phyloP scores from a whole-genome alignment of 2,888 invertebrate genomes.

The Lagria hirta region DNA sequence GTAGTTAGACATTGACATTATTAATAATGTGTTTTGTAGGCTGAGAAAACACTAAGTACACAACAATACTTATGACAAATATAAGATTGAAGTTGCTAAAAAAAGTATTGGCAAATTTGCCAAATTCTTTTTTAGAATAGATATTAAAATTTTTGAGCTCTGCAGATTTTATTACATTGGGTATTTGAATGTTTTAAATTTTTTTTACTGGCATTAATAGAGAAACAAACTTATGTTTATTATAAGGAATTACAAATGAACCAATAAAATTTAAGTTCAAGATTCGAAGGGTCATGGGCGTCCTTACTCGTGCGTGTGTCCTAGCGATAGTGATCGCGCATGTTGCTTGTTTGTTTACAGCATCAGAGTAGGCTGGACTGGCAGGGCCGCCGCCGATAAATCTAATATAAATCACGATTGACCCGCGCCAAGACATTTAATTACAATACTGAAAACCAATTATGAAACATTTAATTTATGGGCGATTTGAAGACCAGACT shows the following conservation, averaged over 20 bases:
- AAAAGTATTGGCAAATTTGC: too few relatives aligned
- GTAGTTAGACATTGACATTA: too few relatives aligned
- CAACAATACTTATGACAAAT: too few relatives aligned
- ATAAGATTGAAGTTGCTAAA: too few relatives aligned
- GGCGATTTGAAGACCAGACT: slow-evolving; percentile 23
- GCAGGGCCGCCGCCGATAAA: slow-evolving; percentile 42
- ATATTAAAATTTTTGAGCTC: too few relatives aligned
- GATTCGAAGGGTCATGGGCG: slow-evolving; percentile 25
- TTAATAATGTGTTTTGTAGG: too few relatives aligned
- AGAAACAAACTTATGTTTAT: slow-evolving; percentile 9
- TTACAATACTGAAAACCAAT: slow-evolving; percentile 54
- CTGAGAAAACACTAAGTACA: too few relatives aligned
- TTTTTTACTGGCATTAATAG: too few relatives aligned
- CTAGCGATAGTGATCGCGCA: slow-evolving; percentile 46
- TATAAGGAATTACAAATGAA: too few relatives aligned
- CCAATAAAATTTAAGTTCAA: slow-evolving; percentile 21
- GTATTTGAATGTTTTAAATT: too few relatives aligned
- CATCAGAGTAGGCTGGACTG: slow-evolving; percentile 27
- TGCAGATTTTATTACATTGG: too few relatives aligned
- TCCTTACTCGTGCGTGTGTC: slow-evolving; percentile 24
- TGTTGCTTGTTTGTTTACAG: slow-evolving; percentile 38
- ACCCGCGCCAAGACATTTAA: slow-evolving; percentile 47
- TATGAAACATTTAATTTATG: slow-evolving; percentile 53
- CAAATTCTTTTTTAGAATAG: too few relatives aligned
- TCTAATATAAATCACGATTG: slow-evolving; percentile 47